Base-by-base conservation (phyloP, 1,140 invertebrate species). In the Pinna nobilis region DNA sequence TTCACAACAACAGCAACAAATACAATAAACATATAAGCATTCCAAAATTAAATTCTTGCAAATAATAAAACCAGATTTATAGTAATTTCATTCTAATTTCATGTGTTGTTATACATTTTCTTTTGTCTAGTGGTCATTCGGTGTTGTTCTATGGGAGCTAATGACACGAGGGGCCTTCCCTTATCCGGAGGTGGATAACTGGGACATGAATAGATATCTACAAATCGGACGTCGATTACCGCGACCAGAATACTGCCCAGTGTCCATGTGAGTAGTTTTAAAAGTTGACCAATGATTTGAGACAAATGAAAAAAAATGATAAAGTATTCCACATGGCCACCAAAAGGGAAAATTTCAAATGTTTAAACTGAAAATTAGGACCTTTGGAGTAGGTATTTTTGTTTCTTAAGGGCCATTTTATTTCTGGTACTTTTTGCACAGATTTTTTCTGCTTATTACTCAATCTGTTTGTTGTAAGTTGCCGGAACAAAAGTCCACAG, bases 121-220 rank as follows among this genome's bases (percentile, higher is more conserved):
- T 44, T 44, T 37, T 33, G 11, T 32, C 18, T 15, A 96, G 94
- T 98, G 97, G 97, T 93, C 95, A 1, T 94, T 96, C 90, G 97
- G 97, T n/a, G 94, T 98, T 33, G 92, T 96, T 37, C 89, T 98
- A 53, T 98, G 97, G 97, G 97, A 98, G 89, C 87, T 98, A 80
- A 93, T 95, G 68, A 98, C 96, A 2, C 90, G 97, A 74, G 96
- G 94, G 20, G 93, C 95, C 66, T 92, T 94, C 70, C 96, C 96
- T 0, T 95, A 95, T 81, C 91, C 93, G 2, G 96, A 97, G 84
- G 93, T 98, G 15, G 95, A 97, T 86, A 94, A 95, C 60, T 97
- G 95, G 86, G 96, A 98, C 87, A 94, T 98, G 88, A 93, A 92
- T 49, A 93, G 92, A 20, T 96, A 94, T 89, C 91, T 98, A 30